Base-by-base conservation (phyloP, 92 coral and sea anemone species). In the Zoanthus gigantus region DNA sequence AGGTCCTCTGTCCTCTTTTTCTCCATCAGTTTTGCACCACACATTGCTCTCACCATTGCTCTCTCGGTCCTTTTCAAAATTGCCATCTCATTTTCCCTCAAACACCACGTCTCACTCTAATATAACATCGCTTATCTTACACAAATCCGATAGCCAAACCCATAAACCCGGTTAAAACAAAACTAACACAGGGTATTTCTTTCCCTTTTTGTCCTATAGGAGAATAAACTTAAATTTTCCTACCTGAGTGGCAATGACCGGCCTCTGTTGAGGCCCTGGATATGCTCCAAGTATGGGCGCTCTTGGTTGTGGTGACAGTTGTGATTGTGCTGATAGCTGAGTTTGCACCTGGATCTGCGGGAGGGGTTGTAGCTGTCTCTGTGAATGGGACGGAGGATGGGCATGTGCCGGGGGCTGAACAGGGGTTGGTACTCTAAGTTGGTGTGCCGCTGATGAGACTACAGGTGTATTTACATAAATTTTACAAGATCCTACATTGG, bases 391-490 rank as follows among this genome's bases (percentile, higher is more conserved):
- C 71, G 0, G 83, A 29, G 84, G 57, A 3, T 80, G 85, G 18
- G 85, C 73, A 7, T 80, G 85, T 47, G 56, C 74, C n/a, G 73
- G 60, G 4, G 85, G 74, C 61, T 80, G 85, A 6, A 37, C 74
- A 63, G 68, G 44, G 68, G 85, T 68, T 45, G 68, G 85, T 5
- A 69, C 73, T n/a, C 85, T 69, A 15, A 32, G 85, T 32, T 80
- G 85, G 9, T 9, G 73, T 61, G 85, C 73, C 72, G 72, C 85
- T 80, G 85, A 18, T 61, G 85, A n/a, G 72, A 69, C 85, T 80
- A 68, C 47, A 69, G 18, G 85, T 13, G 75, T 81, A 81, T 81
- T 81, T 67, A 81, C 85, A 65, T 66, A 81, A n/a, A 81, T 81
- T 46, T 81, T 81, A 12, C 75, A 73, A 45, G 85, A 66, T 66